Evolutionary conservation across 2,797 vertebrate species (phyloP), one percentile per base, ranked within the genome.

Genomic region (Sternarchorhynchus goeldii): DNA sequence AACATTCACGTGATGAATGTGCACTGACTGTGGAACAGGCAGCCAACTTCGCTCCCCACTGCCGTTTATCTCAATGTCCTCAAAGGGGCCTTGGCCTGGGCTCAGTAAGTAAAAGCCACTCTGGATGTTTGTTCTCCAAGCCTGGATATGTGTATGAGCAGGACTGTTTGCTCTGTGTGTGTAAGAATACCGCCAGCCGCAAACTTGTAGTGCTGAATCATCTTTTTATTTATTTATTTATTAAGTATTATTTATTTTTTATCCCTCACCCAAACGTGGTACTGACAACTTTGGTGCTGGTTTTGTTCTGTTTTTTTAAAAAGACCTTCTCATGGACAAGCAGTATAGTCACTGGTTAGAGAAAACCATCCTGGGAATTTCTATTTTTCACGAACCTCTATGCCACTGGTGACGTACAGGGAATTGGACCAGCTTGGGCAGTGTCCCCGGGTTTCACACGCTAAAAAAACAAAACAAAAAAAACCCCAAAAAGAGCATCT

Each of bases 301-400:
- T 88, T 84, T 84, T 63, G 41, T 45, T 45, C n/a, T n/a, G n/a
- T 45, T 45, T 50, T 10, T 50, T 14, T 36, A 84, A 82, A 55
- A 20, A 31, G 67, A 66, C 50, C 72, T 84, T 82, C 29, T 77
- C 78, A 83, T 83, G 83, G 76, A 75, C 80, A 81, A 68, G 45
- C 60, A 81, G 77, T 83, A 36, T 74, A 77, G 75, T 53, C 29
- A 77, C 82, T 76, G 83, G 81, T 75, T 80, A 59, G 36, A 78
- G 63, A 56, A 62, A 82, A 70, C 50, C 53, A 72, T 85, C 77
- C 75, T 62, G 83, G 78, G 76, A 83, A 81, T 83, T 83, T 77
- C 25, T 25, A 25, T 25, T 73, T 4, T 62, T 25, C 79, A 20
- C 59, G n/a, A 50, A 18, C 36, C 63, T 14, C 56, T 58, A 66